Percentiles rank a stretch among this genome's conserved stretches.
These are phyloP conservation scores for Mellilla xanthometata DNA, from an alignment of 2,888 invertebrate genomes.

Conservation along the genomic window DNA sequence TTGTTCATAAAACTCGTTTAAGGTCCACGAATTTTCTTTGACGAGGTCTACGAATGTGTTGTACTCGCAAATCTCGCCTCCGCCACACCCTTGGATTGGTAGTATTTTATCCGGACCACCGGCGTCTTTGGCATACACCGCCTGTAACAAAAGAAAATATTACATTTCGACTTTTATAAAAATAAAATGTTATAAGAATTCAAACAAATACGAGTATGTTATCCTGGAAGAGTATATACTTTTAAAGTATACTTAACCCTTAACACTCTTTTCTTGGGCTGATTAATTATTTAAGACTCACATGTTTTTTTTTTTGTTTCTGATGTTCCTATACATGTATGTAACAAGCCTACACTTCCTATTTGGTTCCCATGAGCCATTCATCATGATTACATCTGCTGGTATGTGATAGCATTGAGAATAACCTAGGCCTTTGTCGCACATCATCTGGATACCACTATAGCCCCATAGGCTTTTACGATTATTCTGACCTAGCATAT, in stretches of 20 bases:
- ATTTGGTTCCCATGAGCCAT: neutral
- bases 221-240: no score
- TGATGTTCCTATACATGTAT: no score
- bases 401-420: constrained; percentile 5
- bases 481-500: no score
- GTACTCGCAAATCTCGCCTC: constrained; percentile 67
- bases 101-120: constrained; percentile 58
- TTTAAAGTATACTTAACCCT: no score
- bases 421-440: constrained; percentile 6
- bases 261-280: no score
- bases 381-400: no score
- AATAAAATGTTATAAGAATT: no score
- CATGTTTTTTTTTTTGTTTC: no score
- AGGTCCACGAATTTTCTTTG: constrained; percentile 46
- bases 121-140: constrained; percentile 68
- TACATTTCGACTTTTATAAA: no score
- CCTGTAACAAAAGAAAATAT: no score
- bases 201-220: no score
- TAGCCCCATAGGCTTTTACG: neutral
- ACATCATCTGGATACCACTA: neutral
- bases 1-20: constrained; percentile 43
- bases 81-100: constrained; percentile 71
- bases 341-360: neutral
- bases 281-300: no score
- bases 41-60: constrained; percentile 68